Base-by-base conservation (phyloP, 2,113 vertebrate species). In the Pithys albifrons region DNA sequence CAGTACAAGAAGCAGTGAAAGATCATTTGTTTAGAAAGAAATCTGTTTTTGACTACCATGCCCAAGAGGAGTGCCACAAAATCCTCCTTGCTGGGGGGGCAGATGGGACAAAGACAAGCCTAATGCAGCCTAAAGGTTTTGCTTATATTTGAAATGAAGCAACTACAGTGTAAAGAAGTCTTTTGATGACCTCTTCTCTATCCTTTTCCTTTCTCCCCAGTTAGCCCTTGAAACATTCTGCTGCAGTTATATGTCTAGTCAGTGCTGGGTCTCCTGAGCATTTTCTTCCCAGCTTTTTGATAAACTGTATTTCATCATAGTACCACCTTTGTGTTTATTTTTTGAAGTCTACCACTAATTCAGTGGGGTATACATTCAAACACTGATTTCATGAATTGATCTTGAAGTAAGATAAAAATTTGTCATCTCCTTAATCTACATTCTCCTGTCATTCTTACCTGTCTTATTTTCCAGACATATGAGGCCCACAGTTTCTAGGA, bases 1-100 rank as follows among this genome's bases (percentile, higher is more conserved):
- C 45, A 49, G 66, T 35, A 92, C 91, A 29, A 91, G n/a, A 13
- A 54, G 51, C 46, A 91, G 74, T 37, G 10, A 93, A 64, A 95
- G 82, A 93, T 61, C n/a, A n/a, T n/a, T n/a, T n/a, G n/a, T 92
- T 95, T 91, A 97, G 85, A 91, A 88, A 94, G 82, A 70, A 95
- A 95, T 84, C 59, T 91, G 66, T 83, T 79, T 92, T 95, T 94
- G 92, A 77, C 71, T 86, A 59, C 78, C 43, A 10, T 11, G 67
- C 59, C 57, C 29, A 52, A 91, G 81, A 95, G 87, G 70, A 93
- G 33, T 35, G 76, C 66, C 72, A 78, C 3, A 6, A 64, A 91
- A 52, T 52, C 14, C 49, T 75, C 37, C 85, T 71, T 46, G 41
- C n/a, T 39, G 49, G 72, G 31, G 19, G 31, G 49, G 28, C 55